A percentile compares a stretch with the other conserved stretches of the same genome.
Evolutionary conservation across 2,888 invertebrate species (phyloP).

Genomic region (Lampropteryx suffumata): DNA sequence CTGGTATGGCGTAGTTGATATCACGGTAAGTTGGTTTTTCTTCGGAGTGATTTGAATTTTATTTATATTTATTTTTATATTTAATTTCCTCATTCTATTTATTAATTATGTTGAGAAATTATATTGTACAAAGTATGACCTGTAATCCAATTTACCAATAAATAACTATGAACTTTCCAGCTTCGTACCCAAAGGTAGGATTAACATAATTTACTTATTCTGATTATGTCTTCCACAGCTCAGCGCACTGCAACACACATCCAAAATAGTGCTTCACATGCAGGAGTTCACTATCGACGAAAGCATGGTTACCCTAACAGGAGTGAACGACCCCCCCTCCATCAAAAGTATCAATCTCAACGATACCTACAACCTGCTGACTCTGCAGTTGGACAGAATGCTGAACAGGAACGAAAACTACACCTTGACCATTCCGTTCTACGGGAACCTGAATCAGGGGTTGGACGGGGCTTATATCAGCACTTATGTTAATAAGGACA

Average conservation of each 20-base stretch:
- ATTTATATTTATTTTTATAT: too few relatives aligned
- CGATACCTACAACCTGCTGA: constrained; percentile 84
- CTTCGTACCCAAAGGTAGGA: too few relatives aligned
- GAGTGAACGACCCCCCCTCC: constrained; percentile 32
- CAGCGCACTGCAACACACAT: constrained; percentile 73
- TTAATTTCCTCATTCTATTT: too few relatives aligned
- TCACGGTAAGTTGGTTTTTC: constrained; percentile 70
- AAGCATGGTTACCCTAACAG: constrained; percentile 45
- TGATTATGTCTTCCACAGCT: constrained; percentile 73
- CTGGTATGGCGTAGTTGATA: constrained; percentile 82
- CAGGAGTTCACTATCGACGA: constrained; percentile 82
- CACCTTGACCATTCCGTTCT: constrained; percentile 83
- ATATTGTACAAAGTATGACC: too few relatives aligned
- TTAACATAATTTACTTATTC: too few relatives aligned
- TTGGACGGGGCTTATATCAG: constrained; percentile 88
- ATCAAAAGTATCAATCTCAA: constrained; percentile 58
- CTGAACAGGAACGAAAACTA: constrained; percentile 76
- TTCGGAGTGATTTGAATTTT: too few relatives aligned
- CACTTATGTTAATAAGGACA: constrained; percentile 79
- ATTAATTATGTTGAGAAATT: too few relatives aligned
- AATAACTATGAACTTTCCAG: too few relatives aligned
- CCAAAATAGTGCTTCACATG: constrained; percentile 86
- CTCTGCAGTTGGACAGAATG: constrained; percentile 72
- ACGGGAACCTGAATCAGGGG: constrained; percentile 83
- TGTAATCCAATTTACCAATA: too few relatives aligned